These are phyloP conservation scores for Theristicus caerulescens DNA, from an alignment of 2,113 vertebrate species.

Conservation along the genomic window DNA sequence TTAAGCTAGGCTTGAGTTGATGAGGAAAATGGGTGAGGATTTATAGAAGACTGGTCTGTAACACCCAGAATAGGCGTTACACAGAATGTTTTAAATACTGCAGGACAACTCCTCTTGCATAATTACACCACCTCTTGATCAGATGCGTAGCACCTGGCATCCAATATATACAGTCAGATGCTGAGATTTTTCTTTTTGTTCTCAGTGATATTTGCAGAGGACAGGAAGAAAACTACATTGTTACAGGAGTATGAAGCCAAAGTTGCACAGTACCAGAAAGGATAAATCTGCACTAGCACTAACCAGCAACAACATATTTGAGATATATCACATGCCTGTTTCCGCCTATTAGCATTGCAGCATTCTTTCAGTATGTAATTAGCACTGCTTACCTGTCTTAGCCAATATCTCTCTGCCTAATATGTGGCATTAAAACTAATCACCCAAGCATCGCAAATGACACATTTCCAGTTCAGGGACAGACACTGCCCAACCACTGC, in stretches of 20 bases:
- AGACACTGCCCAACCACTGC: background rate
- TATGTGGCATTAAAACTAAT: background rate
- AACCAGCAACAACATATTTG: background rate
- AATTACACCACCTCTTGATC: background rate
- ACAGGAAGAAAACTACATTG: background rate
- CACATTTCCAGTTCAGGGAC: background rate
- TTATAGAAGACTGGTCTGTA: background rate
- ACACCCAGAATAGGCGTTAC: background rate
- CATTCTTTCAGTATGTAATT: conserved; percentile 3
- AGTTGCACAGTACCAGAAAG: background rate
- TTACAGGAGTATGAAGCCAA: background rate
- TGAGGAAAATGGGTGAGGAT: background rate
- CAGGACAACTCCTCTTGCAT: background rate
- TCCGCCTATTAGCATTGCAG: background rate
- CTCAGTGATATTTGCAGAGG: background rate
- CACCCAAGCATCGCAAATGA: background rate
- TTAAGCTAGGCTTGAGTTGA: background rate
- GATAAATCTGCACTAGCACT: background rate
- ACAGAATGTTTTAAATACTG: background rate
- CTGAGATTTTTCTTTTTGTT: background rate
- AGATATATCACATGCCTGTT: background rate
- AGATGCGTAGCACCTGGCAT: background rate
- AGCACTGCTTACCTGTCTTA: background rate
- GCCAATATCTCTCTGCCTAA: background rate
- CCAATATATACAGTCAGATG: background rate